Base-by-base conservation (phyloP, 2,888 invertebrate species). In the Protodeltote pygarga region DNA sequence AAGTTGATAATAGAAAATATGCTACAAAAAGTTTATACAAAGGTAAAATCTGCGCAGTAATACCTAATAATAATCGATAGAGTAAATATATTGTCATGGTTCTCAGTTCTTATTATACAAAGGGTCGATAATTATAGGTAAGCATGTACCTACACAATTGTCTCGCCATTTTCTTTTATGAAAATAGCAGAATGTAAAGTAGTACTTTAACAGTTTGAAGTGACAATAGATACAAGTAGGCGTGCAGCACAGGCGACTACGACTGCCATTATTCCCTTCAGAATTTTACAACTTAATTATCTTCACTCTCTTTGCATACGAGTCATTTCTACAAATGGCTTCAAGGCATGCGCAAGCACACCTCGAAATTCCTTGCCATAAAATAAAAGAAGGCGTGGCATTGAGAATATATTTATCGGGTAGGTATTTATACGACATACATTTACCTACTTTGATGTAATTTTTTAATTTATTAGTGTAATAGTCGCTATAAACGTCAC, bases 271-370 rank as follows among this genome's bases (percentile, higher is more conserved):
- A 58, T 61, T 58, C 62, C 61, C 55, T 48, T 41, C 48, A 61
- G 41, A 61, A 54, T 55, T 58, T 58, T 58, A 58, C 58, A 61
- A 58, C 58, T 61, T 61, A 58, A 58, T 58, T 58, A 58, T 61
- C 55, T 54, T 21, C 55, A 61, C 48, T 58, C 62, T 54, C 62
- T 61, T 58, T 54, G 58, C 58, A 58, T 58, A 42, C 62, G 34
- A 48, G 62, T 58, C 29, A 55, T 58, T 58, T 48, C 62, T 61
- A 62, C 62, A 58, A 58, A 58, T 61, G 62, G 62, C 48, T 34
- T 16, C 28, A 41, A 48, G 48, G 27, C 48, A 61, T 58, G 58
- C 62, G 48, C 20, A 35, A 27, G 48, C 58, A 54, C 58, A 61
- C 62, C 55, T 48, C 37, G 58, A 55, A n/a, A 58, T 58, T 48